Percentiles rank a stretch among this genome's conserved stretches.
Conservation (phyloP, 2,113 vertebrate species). For the Eupsittula cactorum region DNA sequence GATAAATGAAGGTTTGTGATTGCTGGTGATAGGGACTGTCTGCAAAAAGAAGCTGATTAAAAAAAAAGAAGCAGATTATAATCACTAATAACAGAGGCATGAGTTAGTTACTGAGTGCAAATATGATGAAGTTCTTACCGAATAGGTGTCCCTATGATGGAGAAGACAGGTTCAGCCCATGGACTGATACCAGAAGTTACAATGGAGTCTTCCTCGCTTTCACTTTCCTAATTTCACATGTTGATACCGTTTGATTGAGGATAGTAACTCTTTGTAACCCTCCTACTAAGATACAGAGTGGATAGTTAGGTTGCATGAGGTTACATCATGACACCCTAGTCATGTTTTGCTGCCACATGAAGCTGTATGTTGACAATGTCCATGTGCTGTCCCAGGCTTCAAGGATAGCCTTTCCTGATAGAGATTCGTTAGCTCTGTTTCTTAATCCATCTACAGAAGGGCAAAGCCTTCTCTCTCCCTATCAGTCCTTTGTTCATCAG, state of each 20-base stretch:
- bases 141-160: not conserved
- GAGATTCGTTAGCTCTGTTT: not conserved
- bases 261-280: not conserved
- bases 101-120: not conserved
- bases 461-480: not conserved
- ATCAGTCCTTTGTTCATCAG: not conserved
- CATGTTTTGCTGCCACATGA: not conserved
- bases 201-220: not conserved
- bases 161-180: not conserved
- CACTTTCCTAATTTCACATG: not conserved
- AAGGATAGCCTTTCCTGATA: not conserved
- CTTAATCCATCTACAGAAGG: not conserved
- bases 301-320: not conserved
- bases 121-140: not conserved
- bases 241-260: not conserved
- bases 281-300: not conserved
- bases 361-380: not conserved
- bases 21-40: not conserved
- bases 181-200: not conserved
- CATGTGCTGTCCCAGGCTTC: not conserved
- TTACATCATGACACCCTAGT: not conserved
- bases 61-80: not conserved
- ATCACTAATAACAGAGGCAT: not conserved
- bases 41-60: not conserved
- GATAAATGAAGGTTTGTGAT: not conserved